Base-by-base conservation (phyloP, 2,888 invertebrate species). In the Athalia circularis region DNA sequence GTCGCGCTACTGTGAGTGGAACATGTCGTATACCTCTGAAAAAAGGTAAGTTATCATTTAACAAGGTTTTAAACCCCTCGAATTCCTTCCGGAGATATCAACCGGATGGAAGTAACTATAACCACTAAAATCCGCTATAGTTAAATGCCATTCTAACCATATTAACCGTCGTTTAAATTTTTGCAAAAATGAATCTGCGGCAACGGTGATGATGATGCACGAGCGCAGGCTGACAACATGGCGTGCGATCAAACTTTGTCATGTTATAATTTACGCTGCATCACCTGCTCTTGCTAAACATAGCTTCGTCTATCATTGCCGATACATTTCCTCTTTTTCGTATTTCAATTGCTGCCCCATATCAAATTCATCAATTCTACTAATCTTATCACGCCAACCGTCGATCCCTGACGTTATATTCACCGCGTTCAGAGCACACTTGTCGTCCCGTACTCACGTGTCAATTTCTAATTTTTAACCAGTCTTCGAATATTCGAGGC, bases 21-120 rank as follows among this genome's bases (percentile, higher is more conserved):
- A 94, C 94, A 95, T 95, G 95, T 95, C 95, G 92, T 94, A 93
- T 94, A 93, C 94, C 91, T 92, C 93, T 91, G 95, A 95, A 92
- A 93, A 94, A 93, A 94, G 95, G 95, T 95, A 94, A 95, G 94
- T 93, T 90, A 86, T 86, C 84, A 86, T 88, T 92, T 91, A 90
- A 88, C 87, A 87, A 89, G 81, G 85, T 86, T 84, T 83, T 87
- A 88, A 75, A 48, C n/a, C 5, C 0, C n/a, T 52, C 11, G 11
- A 75, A 74, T 11, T 54, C 54, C 9, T 9, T n/a, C 5, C 7
- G 4, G 54, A 54, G n/a, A 11, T 9, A 68, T 54, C 0, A 8
- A n/a, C 11, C 5, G 54, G 9, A 6, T n/a, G 54, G 43, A 68
- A 11, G 5, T n/a, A 68, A 68, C 5, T n/a, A 8, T 9, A 62